Evolutionary conservation across 2,888 invertebrate genomes (phyloP).

Genomic region (Arge pagana): DNA sequence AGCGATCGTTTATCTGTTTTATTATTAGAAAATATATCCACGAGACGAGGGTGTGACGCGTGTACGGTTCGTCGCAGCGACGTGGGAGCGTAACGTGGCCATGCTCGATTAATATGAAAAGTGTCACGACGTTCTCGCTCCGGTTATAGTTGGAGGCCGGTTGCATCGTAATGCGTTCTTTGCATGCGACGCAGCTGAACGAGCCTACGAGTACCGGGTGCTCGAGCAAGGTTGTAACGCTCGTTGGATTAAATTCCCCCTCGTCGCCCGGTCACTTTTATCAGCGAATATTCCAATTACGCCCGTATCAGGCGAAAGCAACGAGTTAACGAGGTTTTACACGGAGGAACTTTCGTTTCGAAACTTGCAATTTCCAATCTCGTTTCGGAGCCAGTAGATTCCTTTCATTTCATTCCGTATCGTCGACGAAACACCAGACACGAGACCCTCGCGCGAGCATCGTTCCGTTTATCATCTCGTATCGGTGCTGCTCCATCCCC

Average conservation of each 20-base stretch:
- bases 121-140: constrained; percentile 28
- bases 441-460: too few species aligned
- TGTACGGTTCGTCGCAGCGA: too few species aligned
- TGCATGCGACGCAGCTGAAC: constrained; percentile 30
- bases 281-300: constrained; percentile 11
- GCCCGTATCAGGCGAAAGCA: constrained; percentile 9
- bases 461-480: too few species aligned
- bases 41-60: too few species aligned
- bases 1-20: too few species aligned
- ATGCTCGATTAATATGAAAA: constrained; percentile 31
- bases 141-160: constrained; percentile 25
- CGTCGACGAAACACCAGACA: too few species aligned
- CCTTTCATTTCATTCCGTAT: too few species aligned
- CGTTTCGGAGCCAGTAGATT: too few species aligned
- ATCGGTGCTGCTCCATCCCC: too few species aligned
- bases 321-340: constrained; percentile 13
- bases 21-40: too few species aligned
- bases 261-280: constrained; percentile 6
- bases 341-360: constrained; percentile 6
- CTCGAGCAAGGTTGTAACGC: neutral
- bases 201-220: constrained; percentile 3
- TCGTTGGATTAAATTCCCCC: constrained; percentile 10
- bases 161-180: constrained; percentile 36
- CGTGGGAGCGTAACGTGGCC: constrained; percentile 2
- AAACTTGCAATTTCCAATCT: too few species aligned